Percentiles rank a stretch among this genome's conserved stretches.
phyloP scores from a whole-genome alignment of 2,113 vertebrate species.

The Benitochromis conjunctus region DNA sequence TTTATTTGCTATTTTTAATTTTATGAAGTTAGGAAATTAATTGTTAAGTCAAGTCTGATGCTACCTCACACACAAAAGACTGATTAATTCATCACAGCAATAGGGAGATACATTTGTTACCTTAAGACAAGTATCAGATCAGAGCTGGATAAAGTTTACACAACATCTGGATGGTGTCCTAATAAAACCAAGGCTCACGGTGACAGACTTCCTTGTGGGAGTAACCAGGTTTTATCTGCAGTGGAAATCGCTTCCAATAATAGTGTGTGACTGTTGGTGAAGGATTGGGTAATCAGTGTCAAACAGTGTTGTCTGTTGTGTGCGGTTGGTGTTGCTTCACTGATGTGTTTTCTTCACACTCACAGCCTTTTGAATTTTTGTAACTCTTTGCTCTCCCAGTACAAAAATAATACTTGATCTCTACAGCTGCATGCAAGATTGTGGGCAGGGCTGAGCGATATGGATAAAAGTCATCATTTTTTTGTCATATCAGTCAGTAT shows the following conservation, averaged over 20 bases:
- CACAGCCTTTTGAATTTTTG: not conserved
- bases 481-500: not conserved
- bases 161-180: not conserved
- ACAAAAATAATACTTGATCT: not conserved
- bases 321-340: not conserved
- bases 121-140: not conserved
- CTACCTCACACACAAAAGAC: not conserved
- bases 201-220: not conserved
- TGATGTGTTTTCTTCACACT: not conserved
- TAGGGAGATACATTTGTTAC: not conserved
- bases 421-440: not conserved
- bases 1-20: not conserved
- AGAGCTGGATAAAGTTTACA: not conserved
- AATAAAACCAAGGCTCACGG: not conserved
- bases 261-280: not conserved
- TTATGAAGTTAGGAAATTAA: not conserved
- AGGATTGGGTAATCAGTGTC: not conserved
- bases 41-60: not conserved
- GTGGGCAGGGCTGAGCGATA: not conserved
- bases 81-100: not conserved
- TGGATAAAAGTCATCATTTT: not conserved
- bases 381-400: not conserved
- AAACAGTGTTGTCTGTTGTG: not conserved
- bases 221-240: not conserved
- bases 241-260: not conserved